Evolutionary conservation across 2,888 invertebrate species (phyloP).

Genomic region (Rhingia rostrata): DNA sequence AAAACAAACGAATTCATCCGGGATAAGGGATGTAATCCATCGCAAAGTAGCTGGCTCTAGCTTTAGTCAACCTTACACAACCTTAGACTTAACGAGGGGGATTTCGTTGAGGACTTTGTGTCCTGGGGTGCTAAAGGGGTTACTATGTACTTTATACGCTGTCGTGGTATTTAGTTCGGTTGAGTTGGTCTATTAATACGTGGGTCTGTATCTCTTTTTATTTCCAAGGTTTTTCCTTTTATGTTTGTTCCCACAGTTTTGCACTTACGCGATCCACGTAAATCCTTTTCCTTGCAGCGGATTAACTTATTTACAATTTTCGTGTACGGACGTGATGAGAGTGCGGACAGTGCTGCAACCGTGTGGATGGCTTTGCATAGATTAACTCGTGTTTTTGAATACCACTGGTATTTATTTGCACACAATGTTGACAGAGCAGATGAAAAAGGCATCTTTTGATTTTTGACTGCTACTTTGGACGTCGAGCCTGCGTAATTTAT

Average conservation of each 20-base stretch:
- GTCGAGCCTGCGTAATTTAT: too few relatives aligned
- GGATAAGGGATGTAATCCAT: conserved; percentile 70
- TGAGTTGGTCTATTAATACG: conserved; percentile 43
- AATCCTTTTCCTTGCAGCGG: conserved; percentile 14
- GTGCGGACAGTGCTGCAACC: conserved; percentile 33
- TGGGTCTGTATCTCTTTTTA: conserved; percentile 29
- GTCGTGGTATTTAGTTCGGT: conserved; percentile 34
- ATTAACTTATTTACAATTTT: conserved; percentile 56
- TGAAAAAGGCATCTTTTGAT: too few relatives aligned
- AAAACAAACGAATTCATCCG: conserved; percentile 72
- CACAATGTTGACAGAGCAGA: too few relatives aligned
- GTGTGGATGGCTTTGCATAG: conserved; percentile 35
- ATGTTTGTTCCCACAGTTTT: conserved; percentile 1
- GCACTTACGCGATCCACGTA: neutral
- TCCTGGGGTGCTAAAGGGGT: conserved; percentile 24
- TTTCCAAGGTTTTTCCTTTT: neutral
- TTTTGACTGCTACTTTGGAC: too few relatives aligned
- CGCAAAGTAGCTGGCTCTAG: conserved; percentile 55
- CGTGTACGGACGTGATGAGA: conserved; percentile 2
- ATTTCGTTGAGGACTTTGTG: conserved; percentile 21
- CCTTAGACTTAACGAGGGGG: conserved; percentile 48
- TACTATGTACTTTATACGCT: conserved; percentile 8
- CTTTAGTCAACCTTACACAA: conserved; percentile 42
- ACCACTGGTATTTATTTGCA: too few relatives aligned
- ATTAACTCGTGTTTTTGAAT: neutral